phyloP scores from a whole-genome alignment of 2,113 vertebrate species.

The Sardina pilchardus region DNA sequence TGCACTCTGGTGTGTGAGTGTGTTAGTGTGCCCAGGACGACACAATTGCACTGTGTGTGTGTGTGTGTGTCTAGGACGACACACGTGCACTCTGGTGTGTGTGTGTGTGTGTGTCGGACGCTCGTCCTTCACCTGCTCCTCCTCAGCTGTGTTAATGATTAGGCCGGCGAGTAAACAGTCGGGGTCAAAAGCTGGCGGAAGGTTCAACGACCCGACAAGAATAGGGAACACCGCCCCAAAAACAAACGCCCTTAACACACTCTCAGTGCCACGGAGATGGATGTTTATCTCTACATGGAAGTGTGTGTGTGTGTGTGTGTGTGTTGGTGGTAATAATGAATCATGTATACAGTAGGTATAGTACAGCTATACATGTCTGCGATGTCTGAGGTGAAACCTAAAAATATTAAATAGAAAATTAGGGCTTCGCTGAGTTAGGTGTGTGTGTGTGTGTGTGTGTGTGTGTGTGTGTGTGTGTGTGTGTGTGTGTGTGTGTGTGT shows the following conservation, averaged over 20 bases:
- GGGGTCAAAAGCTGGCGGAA: conserved; percentile 27
- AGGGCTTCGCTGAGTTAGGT: no score
- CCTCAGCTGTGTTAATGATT: conserved; percentile 41
- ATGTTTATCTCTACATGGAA: not conserved
- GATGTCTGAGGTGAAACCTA: not conserved
- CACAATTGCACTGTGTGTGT: no score
- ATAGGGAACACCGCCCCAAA: not conserved
- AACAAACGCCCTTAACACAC: conserved; percentile 14
- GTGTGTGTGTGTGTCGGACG: not conserved
- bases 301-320: not conserved
- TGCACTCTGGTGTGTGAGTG: no score
- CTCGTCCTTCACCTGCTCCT: not conserved
- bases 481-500: no score
- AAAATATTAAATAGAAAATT: no score
- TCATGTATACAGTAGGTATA: no score
- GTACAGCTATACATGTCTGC: not conserved
- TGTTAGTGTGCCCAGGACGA: no score
- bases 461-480: no score
- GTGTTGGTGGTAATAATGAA: not conserved
- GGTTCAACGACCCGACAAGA: conserved; percentile 16
- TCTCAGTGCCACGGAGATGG: not conserved
- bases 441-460: conserved; percentile 15
- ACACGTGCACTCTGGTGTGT: not conserved
- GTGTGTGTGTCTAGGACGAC: no score
- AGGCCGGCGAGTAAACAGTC: conserved; percentile 28